Percentiles rank a stretch among this genome's conserved stretches.
These are phyloP conservation scores for Vulpes vulpes DNA, from an alignment of 2,113 vertebrate species.

Conservation along the genomic window DNA sequence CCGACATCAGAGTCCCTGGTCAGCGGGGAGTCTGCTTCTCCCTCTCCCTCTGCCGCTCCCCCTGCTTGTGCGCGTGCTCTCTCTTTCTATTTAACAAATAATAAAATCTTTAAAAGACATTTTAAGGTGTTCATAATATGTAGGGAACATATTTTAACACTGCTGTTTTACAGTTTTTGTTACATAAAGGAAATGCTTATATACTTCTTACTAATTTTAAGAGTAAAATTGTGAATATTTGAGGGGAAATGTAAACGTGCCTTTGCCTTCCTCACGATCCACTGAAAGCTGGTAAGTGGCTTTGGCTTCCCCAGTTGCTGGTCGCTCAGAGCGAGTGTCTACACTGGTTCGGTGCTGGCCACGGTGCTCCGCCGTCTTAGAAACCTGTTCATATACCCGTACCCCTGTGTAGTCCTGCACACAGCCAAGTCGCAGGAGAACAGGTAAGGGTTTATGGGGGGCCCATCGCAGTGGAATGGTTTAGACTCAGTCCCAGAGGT, in stretches of 20 bases:
- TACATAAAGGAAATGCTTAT: not conserved
- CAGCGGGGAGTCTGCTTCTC: too few relatives aligned
- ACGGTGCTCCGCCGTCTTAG: not conserved
- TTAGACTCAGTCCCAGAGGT: not conserved
- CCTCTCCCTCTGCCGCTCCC: too few relatives aligned
- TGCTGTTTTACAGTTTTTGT: not conserved
- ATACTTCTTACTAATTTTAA: slow-evolving; percentile 26
- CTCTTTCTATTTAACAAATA: too few relatives aligned
- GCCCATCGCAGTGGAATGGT: not conserved
- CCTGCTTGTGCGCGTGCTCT: too few relatives aligned
- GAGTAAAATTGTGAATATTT: not conserved
- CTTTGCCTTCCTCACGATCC: not conserved
- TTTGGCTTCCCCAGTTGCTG: not conserved
- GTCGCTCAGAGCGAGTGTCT: not conserved
- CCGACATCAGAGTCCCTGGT: too few relatives aligned
- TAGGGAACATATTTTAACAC: not conserved
- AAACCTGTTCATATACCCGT: not conserved
- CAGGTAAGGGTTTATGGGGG: not conserved
- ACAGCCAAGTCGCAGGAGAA: not conserved
- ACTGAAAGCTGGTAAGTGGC: not conserved
- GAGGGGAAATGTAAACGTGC: not conserved
- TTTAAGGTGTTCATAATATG: not conserved
- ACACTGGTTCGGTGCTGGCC: not conserved
- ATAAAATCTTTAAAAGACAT: too few relatives aligned
- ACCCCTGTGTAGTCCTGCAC: too few relatives aligned